Percentiles rank a stretch among this genome's conserved stretches.
phyloP scores from a whole-genome alignment of 2,113 vertebrate genomes.

The Pseudopodoces humilis region DNA sequence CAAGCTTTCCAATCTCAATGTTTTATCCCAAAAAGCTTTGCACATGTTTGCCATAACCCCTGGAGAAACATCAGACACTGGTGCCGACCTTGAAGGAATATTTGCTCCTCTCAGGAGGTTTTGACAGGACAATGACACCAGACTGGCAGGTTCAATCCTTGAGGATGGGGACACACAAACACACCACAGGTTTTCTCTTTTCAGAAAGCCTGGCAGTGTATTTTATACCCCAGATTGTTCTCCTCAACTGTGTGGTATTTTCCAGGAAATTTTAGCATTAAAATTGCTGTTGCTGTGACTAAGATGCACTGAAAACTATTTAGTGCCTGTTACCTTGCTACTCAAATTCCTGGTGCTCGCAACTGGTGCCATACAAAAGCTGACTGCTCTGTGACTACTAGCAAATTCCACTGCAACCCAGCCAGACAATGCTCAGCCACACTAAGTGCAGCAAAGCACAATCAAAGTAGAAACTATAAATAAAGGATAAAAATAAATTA shows the following conservation, averaged over 20 bases:
- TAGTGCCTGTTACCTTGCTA: neutral
- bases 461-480: conserved; percentile 28
- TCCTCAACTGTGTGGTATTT: neutral
- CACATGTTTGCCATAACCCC: accelerated
- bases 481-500: conserved; percentile 51
- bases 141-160: neutral
- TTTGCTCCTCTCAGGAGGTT: neutral
- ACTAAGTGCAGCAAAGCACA: neutral
- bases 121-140: neutral
- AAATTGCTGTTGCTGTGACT: neutral
- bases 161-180: neutral
- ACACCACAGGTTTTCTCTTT: neutral
- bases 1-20: neutral
- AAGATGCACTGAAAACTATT: neutral
- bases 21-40: neutral
- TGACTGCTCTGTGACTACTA: neutral
- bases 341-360: neutral
- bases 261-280: neutral
- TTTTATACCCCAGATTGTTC: neutral
- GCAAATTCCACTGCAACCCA: conserved; percentile 7
- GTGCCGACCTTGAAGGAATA: neutral
- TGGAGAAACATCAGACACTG: neutral
- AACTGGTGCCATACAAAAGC: neutral
- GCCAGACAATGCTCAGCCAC: neutral
- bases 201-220: neutral